A percentile compares a stretch with the other conserved stretches of the same genome.
Evolutionary conservation across 2,113 vertebrate genomes (phyloP).

Genomic region (Cyprinodon tularosa): DNA sequence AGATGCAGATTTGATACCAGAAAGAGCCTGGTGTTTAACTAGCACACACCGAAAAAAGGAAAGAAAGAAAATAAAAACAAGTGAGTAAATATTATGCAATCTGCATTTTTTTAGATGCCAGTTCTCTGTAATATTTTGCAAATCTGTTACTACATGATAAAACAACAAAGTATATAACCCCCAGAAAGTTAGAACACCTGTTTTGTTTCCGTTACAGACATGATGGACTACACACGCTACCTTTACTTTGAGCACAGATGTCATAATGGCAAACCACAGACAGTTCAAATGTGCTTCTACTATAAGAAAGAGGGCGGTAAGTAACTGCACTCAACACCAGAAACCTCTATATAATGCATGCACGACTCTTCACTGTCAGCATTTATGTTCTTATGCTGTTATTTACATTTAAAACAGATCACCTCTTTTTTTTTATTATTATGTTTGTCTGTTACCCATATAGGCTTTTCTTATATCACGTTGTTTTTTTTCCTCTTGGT

Average conservation of each 20-base stretch:
- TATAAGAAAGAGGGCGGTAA: slow-evolving; percentile 75
- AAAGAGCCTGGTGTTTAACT: slow-evolving; percentile 19
- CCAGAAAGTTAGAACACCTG: background rate
- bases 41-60: background rate
- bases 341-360: background rate
- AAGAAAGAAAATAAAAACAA: background rate
- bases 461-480: background rate
- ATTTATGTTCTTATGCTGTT: background rate
- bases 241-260: slow-evolving; percentile 73
- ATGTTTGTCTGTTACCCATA: background rate
- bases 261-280: slow-evolving; percentile 17
- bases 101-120: background rate
- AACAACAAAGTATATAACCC: background rate
- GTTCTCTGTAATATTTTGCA: background rate
- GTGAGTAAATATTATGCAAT: slow-evolving; percentile 34
- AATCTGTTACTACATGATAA: background rate
- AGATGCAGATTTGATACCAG: slow-evolving; percentile 36
- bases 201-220: slow-evolving; percentile 58
- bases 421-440: background rate
- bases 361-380: background rate
- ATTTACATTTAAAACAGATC: background rate
- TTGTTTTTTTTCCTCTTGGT: too few species aligned
- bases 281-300: slow-evolving; percentile 61
- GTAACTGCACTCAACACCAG: slow-evolving; percentile 3
- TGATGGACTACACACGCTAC: slow-evolving; percentile 71